phyloP scores from a whole-genome alignment of 2,888 invertebrate species.

The Boloria selene region DNA sequence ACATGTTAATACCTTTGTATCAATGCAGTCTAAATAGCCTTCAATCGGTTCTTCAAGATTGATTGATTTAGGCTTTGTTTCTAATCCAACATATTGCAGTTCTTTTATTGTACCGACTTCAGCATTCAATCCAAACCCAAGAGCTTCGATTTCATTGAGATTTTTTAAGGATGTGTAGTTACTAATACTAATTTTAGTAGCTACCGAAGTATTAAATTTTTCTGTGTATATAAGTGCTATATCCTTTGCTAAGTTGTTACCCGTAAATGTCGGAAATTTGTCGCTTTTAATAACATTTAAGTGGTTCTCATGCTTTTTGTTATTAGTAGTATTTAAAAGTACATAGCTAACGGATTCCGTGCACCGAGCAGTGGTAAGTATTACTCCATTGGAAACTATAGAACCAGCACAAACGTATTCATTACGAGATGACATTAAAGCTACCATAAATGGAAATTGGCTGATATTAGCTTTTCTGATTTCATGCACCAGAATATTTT shows the following conservation, averaged over 20 bases:
- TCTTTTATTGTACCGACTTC: slow-evolving; percentile 58
- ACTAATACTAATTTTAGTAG: slow-evolving; percentile 61
- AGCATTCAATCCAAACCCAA: slow-evolving; percentile 71
- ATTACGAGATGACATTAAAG: slow-evolving; percentile 67
- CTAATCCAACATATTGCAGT: slow-evolving; percentile 67
- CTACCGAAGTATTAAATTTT: slow-evolving; percentile 61
- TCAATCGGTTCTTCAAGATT: slow-evolving; percentile 40
- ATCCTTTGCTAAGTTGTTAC: slow-evolving; percentile 55
- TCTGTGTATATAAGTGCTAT: slow-evolving; percentile 67
- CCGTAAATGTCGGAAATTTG: slow-evolving; percentile 62
- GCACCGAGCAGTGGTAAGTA: slow-evolving; percentile 68
- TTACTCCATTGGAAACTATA: slow-evolving; percentile 63
- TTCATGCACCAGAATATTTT: slow-evolving; percentile 65
- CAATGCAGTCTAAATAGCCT: slow-evolving; percentile 68
- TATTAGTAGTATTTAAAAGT: slow-evolving; percentile 63
- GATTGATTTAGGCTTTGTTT: slow-evolving; percentile 43
- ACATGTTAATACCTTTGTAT: slow-evolving; percentile 68
- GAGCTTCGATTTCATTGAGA: slow-evolving; percentile 57
- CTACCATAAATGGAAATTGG: slow-evolving; percentile 71
- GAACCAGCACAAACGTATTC: slow-evolving; percentile 69
- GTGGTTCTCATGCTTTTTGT: slow-evolving; percentile 55
- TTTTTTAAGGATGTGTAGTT: slow-evolving; percentile 55
- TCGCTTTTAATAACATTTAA: slow-evolving; percentile 63
- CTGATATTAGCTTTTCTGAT: slow-evolving; percentile 53
- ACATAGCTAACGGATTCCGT: slow-evolving; percentile 57